Base-by-base conservation (phyloP, 2,113 vertebrate species). In the Sylvietta virens region DNA sequence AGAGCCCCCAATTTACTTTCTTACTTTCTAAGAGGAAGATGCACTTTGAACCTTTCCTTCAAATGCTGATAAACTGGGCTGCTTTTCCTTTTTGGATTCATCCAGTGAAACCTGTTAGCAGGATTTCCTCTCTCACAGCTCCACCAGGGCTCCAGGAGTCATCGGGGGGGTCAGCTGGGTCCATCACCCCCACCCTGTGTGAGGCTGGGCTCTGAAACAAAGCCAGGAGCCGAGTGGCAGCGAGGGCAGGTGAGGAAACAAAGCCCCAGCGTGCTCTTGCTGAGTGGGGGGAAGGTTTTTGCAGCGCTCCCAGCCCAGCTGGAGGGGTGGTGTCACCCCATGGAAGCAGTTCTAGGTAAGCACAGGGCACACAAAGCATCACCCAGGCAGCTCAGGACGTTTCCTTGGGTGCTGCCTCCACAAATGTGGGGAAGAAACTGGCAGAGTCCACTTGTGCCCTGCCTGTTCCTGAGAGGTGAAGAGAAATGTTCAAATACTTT, bases 171-270 rank as follows among this genome's bases (percentile, higher is more conserved):
- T 26, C 27, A 28, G 17, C 9, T 51, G 69, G 16, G 30, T 16
- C 18, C 35, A 17, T 47, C 6, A 5, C 19, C 23, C 48, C 39
- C 45, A 3, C 50, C 1, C 4, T 4, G 1, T 14, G 45, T 31
- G 19, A 47, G 40, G 45, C 22, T 88, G 54, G 42, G 45, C 8
- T 48, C 16, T 61, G 21, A 61, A 57, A 30, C 40, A 44, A 31
- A 73, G 31, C 18, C 37, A 53, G 42, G 17, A 57, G 35, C 3
- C 15, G 2, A 16, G 18, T 17, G 54, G 13, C 62, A 47, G 1
- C 4, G 42, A 22, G 17, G 42, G 37, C 64, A 40, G 44, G 27
- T 40, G 10, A 26, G 64, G 26, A 12, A 4, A 20, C 45, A 33
- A 39, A 77, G 27, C 14, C 40, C 37, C 1, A 0, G 8, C 11